Conservation (phyloP, 2,797 vertebrate species). For the Pipistrellus nathusii region DNA sequence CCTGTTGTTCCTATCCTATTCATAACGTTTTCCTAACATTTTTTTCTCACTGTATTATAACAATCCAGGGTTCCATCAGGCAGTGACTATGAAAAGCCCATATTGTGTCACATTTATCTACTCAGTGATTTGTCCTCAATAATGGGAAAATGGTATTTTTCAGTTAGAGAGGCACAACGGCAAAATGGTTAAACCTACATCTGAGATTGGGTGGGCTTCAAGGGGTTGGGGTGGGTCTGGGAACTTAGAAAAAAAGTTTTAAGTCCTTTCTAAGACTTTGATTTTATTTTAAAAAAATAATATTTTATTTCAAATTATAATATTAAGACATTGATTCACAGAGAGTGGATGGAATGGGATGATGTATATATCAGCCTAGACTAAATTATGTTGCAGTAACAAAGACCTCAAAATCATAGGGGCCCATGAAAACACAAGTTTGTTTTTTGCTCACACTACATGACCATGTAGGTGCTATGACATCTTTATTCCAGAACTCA, state of each 20-base stretch:
- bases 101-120: neutral
- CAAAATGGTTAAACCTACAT: neutral
- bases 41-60: neutral
- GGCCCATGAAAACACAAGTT: neutral
- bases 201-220: conserved; percentile 29
- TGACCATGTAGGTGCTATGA: neutral
- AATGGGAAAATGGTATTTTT: neutral
- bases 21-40: neutral
- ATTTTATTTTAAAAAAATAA: neutral
- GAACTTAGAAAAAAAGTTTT: conserved; percentile 25
- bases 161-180: neutral
- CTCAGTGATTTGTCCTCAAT: neutral
- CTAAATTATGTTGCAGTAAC: neutral
- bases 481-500: conserved; percentile 5
- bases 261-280: neutral
- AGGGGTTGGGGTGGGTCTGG: neutral
- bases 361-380: neutral
- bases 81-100: neutral
- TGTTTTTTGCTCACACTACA: neutral
- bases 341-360: neutral
- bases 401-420: neutral
- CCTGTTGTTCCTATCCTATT: neutral
- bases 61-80: neutral
- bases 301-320: neutral
- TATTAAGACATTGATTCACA: neutral